Evolutionary conservation across 92 coral and sea anemone species (phyloP).

Genomic region (Phenganax stokvisi): DNA sequence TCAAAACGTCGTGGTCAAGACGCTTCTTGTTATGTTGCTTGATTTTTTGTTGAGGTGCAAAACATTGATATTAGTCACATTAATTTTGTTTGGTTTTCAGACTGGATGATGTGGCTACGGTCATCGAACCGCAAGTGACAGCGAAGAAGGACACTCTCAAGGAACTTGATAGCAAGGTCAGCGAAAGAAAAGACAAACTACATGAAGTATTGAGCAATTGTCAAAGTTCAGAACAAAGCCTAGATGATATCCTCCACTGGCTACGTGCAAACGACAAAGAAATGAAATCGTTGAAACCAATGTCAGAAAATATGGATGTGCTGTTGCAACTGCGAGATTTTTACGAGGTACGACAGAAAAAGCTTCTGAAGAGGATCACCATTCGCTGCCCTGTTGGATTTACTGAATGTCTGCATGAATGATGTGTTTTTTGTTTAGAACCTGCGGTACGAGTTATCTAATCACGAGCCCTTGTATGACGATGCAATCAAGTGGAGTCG

Average conservation of each 20-base stretch:
- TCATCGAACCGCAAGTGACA: constrained; percentile 20
- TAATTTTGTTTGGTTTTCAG: not conserved
- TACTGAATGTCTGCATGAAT: not conserved
- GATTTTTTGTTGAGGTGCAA: no score
- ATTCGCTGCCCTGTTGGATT: not conserved
- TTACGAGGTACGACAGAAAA: constrained; percentile 17
- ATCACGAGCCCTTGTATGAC: constrained; percentile 62
- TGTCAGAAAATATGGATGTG: constrained; percentile 39
- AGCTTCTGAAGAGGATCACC: not conserved
- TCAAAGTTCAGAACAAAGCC: constrained; percentile 12
- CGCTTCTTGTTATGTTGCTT: no score
- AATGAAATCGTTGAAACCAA: constrained; percentile 34
- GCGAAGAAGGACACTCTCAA: constrained; percentile 16
- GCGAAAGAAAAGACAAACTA: constrained; percentile 36
- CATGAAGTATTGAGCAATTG: constrained; percentile 20
- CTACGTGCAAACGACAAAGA: constrained; percentile 31
- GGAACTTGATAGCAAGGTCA: constrained; percentile 31
- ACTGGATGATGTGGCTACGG: constrained; percentile 14
- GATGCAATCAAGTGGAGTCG: constrained; percentile 42
- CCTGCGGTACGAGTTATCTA: constrained; percentile 57
- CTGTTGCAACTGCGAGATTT: constrained; percentile 30
- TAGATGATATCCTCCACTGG: constrained; percentile 34
- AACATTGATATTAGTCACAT: not conserved
- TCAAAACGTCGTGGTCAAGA: no score
- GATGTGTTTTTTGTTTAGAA: constrained; percentile 40